phyloP scores from a whole-genome alignment of 2,888 invertebrate genomes.

The Strigamia crassipes region DNA sequence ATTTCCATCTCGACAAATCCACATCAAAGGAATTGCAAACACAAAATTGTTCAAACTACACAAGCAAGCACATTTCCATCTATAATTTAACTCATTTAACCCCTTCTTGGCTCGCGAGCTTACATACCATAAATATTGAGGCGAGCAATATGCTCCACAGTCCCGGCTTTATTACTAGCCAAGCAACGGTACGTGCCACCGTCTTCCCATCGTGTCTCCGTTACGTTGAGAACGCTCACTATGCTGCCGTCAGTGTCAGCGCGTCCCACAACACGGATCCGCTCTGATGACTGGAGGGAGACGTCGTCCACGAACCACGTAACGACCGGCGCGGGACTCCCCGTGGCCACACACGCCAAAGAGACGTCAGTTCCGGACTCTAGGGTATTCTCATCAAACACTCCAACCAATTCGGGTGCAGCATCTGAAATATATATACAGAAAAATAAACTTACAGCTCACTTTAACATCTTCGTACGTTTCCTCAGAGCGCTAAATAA shows the following conservation, averaged over 20 bases:
- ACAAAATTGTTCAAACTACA: neutral
- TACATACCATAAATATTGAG: conserved; percentile 78
- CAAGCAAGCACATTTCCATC: conserved; percentile 19
- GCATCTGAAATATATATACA: conserved; percentile 47
- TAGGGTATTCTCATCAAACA: conserved; percentile 85
- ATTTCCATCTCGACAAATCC: neutral
- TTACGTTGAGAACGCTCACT: conserved; percentile 82
- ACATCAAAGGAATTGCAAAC: conserved; percentile 13
- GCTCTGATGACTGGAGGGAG: conserved; percentile 18
- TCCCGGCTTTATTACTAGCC: conserved; percentile 76
- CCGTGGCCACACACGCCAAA: conserved; percentile 88
- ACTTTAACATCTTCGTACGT: neutral
- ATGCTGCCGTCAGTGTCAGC: conserved; percentile 44
- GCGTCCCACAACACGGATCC: conserved; percentile 45
- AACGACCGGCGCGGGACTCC: conserved; percentile 92
- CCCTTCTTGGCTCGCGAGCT: neutral
- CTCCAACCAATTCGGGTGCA: conserved; percentile 62
- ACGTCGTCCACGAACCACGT: conserved; percentile 83
- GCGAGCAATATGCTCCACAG: conserved; percentile 72
- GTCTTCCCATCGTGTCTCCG: conserved; percentile 82
- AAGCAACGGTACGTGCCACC: conserved; percentile 79
- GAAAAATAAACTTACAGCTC: neutral
- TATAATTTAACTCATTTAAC: conserved; percentile 39
- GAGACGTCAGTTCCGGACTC: conserved; percentile 88
- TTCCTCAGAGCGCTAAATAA: too few species aligned